Conservation (phyloP, 1,140 invertebrate genomes). For the Adelges cooleyi region DNA sequence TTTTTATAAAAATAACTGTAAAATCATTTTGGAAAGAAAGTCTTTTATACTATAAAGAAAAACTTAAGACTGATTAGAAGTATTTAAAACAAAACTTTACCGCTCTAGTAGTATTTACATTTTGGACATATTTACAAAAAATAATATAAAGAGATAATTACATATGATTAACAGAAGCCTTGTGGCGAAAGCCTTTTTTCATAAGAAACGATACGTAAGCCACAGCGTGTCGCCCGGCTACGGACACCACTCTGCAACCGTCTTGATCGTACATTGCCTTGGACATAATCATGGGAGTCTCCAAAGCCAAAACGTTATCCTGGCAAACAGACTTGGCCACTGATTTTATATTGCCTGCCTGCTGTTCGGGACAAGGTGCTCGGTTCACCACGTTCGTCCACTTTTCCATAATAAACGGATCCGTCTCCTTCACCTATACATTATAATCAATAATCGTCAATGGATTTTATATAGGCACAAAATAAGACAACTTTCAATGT, state of each 20-base stretch:
- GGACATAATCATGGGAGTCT: conserved; percentile 29
- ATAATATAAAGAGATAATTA: conserved; percentile 1
- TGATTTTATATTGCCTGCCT: not conserved
- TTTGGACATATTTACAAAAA: no score
- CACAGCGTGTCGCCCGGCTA: conserved; percentile 23
- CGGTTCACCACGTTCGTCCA: conserved; percentile 28
- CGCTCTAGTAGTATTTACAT: no score
- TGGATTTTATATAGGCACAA: no score
- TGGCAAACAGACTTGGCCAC: conserved; percentile 25
- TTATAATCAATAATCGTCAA: not conserved
- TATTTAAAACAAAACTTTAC: no score
- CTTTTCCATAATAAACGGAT: not conserved
- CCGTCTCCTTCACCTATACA: conserved; percentile 26
- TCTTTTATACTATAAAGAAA: no score
- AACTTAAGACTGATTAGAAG: no score
- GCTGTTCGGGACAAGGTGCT: conserved; percentile 10
- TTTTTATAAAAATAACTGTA: no score
- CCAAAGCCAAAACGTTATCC: conserved; percentile 17
- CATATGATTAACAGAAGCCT: conserved; percentile 18
- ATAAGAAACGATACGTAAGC: conserved; percentile 25
- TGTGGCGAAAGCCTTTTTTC: conserved; percentile 4
- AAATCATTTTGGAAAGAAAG: no score
- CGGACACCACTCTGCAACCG: conserved; percentile 4
- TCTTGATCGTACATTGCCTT: not conserved
- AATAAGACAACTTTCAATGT: no score